These are phyloP conservation scores for Drosophila tropicalis DNA, from an alignment of 1,140 invertebrate species.

Conservation along the genomic window DNA sequence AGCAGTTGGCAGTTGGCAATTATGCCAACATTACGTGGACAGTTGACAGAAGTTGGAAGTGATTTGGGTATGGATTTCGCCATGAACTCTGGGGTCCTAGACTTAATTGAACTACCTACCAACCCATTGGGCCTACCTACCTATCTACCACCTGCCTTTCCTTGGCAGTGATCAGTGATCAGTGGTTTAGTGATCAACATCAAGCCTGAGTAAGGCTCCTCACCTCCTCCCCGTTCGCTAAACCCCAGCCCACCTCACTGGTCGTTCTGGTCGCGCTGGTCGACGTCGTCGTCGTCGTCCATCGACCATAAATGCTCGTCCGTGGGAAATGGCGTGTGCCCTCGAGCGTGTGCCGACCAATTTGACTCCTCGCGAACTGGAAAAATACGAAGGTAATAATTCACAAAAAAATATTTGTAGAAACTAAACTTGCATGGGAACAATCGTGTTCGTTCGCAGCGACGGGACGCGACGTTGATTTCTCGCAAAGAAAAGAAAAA, in stretches of 20 bases:
- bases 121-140: conserved; percentile 3
- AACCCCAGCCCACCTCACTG: neutral
- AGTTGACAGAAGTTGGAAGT: conserved; percentile 19
- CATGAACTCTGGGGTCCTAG: conserved; percentile 38
- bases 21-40: neutral
- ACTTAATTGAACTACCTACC: conserved; percentile 70
- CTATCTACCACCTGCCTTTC: conserved; percentile 53
- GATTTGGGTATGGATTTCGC: conserved; percentile 60
- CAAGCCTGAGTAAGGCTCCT: conserved; percentile 19
- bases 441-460: conserved; percentile 62
- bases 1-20: conserved; percentile 66
- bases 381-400: conserved; percentile 82
- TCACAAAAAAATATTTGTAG: conserved; percentile 82
- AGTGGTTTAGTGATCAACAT: conserved; percentile 29
- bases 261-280: conserved; percentile 19
- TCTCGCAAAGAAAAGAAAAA: conserved; percentile 33
- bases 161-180: conserved; percentile 52
- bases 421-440: conserved; percentile 82
- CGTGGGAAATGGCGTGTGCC: conserved; percentile 84
- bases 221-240: neutral
- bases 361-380: conserved; percentile 83
- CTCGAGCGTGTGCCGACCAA: conserved; percentile 84
- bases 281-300: neutral
- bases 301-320: conserved; percentile 76
- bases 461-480: conserved; percentile 64